Percentiles rank a stretch among this genome's conserved stretches.
Conservation (phyloP, 1,140 invertebrate genomes). For the Ceratosolen solmsi region DNA sequence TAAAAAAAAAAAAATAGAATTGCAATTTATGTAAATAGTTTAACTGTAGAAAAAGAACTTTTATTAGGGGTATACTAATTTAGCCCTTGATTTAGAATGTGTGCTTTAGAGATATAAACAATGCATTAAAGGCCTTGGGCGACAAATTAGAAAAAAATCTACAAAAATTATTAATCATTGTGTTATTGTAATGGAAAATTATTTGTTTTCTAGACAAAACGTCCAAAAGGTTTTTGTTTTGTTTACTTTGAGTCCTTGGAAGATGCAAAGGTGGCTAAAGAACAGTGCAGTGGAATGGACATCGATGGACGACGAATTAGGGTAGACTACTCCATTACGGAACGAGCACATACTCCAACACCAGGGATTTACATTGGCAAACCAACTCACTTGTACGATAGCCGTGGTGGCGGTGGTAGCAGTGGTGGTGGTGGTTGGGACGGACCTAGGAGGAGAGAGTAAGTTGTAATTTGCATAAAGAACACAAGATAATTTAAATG, state of each 20-base stretch:
- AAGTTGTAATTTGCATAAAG: constrained; percentile 61
- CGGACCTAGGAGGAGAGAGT: constrained; percentile 73
- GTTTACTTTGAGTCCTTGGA: constrained; percentile 93
- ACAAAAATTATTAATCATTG: not conserved
- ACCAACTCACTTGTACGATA: constrained; percentile 78
- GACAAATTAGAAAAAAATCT: constrained; percentile 53
- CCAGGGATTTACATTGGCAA: constrained; percentile 98
- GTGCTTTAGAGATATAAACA: constrained; percentile 58
- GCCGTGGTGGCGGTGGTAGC: constrained; percentile 55
- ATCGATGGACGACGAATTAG: constrained; percentile 94
- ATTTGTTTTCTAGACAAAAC: constrained; percentile 80
- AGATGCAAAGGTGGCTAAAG: constrained; percentile 95
- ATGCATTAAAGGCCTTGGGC: constrained; percentile 70
- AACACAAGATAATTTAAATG: too few relatives aligned
- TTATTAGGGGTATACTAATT: constrained; percentile 60
- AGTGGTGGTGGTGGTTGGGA: constrained; percentile 57
- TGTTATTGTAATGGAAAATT: constrained; percentile 8
- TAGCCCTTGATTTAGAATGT: constrained; percentile 69
- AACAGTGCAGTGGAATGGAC: constrained; percentile 93
- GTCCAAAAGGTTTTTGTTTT: constrained; percentile 97
- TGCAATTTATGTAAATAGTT: too few relatives aligned
- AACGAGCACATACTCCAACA: constrained; percentile 96
- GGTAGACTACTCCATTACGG: constrained; percentile 98
- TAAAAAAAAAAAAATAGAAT: too few relatives aligned
- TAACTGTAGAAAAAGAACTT: not conserved